phyloP scores from a whole-genome alignment of 1,140 invertebrate species.

The Apis florea region DNA sequence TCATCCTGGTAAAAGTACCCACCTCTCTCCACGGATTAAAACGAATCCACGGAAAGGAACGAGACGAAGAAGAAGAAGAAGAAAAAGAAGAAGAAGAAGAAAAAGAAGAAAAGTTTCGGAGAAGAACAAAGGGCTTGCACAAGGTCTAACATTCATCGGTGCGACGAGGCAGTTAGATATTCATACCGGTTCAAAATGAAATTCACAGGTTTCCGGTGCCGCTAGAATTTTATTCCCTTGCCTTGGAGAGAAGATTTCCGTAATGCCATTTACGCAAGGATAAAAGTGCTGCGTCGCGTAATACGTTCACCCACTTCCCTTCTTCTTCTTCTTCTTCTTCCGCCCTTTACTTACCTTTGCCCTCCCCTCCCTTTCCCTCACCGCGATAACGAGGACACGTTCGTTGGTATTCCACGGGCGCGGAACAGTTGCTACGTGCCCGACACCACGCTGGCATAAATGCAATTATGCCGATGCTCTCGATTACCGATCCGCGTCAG shows the following conservation, averaged over 20 bases:
- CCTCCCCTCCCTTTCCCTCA: not conserved
- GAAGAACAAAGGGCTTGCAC: not conserved
- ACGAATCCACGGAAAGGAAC: not conserved
- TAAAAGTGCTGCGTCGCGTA: constrained; percentile 46
- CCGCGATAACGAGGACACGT: constrained; percentile 60
- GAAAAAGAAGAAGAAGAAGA: not conserved
- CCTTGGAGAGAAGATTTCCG: constrained; percentile 16
- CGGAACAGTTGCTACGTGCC: constrained; percentile 65
- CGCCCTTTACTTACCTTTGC: constrained; percentile 32
- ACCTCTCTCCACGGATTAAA: not conserved
- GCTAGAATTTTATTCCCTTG: constrained; percentile 34
- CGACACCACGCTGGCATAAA: constrained; percentile 64
- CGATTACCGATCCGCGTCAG: constrained; percentile 73
- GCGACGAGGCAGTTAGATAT: constrained; percentile 26
- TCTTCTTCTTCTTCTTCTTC: not conserved
- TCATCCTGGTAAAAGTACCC: no score
- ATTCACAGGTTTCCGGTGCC: constrained; percentile 10
- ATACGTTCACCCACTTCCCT: constrained; percentile 27
- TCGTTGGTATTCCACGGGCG: constrained; percentile 69
- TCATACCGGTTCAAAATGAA: constrained; percentile 36
- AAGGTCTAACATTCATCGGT: not conserved
- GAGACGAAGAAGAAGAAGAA: no score
- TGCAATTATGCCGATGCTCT: constrained; percentile 72
- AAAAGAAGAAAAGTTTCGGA: no score
- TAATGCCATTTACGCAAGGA: constrained; percentile 40